Evolutionary conservation across 1,140 invertebrate genomes (phyloP), one percentile per base, ranked within the genome.

Genomic region (Micrasema longulum): DNA sequence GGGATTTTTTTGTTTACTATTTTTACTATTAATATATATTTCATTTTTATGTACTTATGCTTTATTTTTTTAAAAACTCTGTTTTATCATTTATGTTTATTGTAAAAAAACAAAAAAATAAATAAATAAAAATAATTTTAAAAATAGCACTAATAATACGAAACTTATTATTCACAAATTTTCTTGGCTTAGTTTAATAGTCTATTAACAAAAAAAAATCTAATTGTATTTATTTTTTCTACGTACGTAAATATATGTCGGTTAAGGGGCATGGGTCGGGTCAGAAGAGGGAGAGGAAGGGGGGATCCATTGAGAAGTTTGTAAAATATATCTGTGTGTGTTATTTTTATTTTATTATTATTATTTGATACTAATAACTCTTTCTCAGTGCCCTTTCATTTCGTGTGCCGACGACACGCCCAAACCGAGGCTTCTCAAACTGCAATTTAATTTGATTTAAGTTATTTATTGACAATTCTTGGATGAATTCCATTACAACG

Each of bases 301-400:
- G 23, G 66, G 14, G 73, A 26, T 23, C 57, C 69, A 74, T 74
- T 74, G 73, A 75, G 57, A 52, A 71, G 62, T 69, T 71, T 55
- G 12, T 55, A 36, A 10, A 14, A 5, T 10, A 35, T 36, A 52
- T 11, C 9, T 22, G 10, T 16, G n/a, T 12, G 16, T 48, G 16
- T 48, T 3, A 14, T 45, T 48, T 18, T 48, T 20, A 48, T 31
- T 31, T 20, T 60, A 43, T 41, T 60, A 60, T 60, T 60, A 60
- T 60, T 60, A 38, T 75, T 75, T 75, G 69, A 75, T 75, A 69
- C 66, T 75, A 75, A 75, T 75, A 75, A 75, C 69, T 75, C 73
- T 74, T 74, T 69, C 67, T 26, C 23, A 38, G 69, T 35, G 57
- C 68, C 69, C 69, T 71, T 62, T 72, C 73, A 69, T 72, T 72